phyloP scores from a whole-genome alignment of 2,797 vertebrate species.

The Acropternis orthonyx region DNA sequence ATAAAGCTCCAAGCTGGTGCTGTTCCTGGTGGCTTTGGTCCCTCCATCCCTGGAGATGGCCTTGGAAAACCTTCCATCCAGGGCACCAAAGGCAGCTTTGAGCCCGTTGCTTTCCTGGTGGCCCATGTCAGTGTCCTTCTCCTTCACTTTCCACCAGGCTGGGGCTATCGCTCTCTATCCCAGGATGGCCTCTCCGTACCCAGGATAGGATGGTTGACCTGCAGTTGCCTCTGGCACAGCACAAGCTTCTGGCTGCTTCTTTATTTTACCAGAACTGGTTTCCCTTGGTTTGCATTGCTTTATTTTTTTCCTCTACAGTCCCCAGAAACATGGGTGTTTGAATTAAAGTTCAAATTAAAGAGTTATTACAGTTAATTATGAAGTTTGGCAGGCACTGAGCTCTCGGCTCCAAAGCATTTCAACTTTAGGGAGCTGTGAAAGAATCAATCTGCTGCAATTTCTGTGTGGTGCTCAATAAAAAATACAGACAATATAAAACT shows the following conservation, averaged over 20 bases:
- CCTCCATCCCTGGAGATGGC: neutral
- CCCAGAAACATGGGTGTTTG: neutral
- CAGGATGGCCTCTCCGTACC: neutral
- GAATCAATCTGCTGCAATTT: conserved; percentile 35
- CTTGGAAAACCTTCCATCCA: neutral
- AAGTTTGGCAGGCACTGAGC: conserved; percentile 26
- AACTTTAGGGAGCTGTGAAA: conserved; percentile 31
- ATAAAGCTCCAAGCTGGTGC: neutral
- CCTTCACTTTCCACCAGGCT: neutral
- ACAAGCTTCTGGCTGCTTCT: neutral
- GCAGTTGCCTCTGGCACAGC: neutral
- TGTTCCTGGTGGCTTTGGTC: neutral
- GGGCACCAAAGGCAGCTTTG: neutral
- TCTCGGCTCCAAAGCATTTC: conserved; percentile 1
- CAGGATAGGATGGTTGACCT: neutral
- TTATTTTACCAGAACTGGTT: neutral
- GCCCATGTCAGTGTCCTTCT: neutral
- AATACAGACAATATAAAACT: neutral
- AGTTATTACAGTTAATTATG: conserved; percentile 34
- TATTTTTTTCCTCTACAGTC: neutral
- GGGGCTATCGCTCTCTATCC: neutral
- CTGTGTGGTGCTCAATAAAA: neutral
- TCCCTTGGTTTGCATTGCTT: neutral
- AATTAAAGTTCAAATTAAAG: conserved; percentile 52
- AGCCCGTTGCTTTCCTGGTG: fast-evolving